Evolutionary conservation across 2,888 invertebrate species (phyloP).

Genomic region (Leucoptera coffeella): DNA sequence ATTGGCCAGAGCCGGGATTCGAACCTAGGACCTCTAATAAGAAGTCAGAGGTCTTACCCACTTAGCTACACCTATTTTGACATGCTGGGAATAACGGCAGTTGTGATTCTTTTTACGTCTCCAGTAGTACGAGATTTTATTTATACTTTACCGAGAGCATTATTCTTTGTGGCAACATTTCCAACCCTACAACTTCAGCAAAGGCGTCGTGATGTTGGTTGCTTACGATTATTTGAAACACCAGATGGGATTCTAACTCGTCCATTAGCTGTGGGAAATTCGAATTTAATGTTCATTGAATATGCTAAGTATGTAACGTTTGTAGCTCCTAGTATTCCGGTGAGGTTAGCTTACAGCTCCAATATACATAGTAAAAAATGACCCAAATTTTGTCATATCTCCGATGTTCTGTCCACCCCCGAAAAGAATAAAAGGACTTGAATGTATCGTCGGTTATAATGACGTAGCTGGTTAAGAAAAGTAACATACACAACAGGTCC

Average conservation of each 20-base stretch:
- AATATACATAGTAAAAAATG: no score
- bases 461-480: no score
- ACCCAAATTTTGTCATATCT: no score
- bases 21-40: background rate
- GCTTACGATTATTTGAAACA: constrained; percentile 48
- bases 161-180: constrained; percentile 34
- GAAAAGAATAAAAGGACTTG: no score
- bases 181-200: constrained; percentile 51
- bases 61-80: background rate
- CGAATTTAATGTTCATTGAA: background rate
- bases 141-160: constrained; percentile 36
- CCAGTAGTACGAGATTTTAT: background rate
- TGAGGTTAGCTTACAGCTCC: no score
- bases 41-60: background rate
- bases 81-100: background rate
- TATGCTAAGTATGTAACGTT: no score
- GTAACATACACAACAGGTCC: no score
- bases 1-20: background rate
- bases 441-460: no score
- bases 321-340: no score
- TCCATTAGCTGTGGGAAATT: constrained; percentile 18
- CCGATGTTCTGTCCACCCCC: no score
- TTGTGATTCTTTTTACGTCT: constrained; percentile 11
- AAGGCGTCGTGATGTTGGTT: constrained; percentile 51
- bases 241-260: constrained; percentile 45